Evolutionary conservation across 2,888 invertebrate genomes (phyloP).

Genomic region (Argyresthia goedartella): DNA sequence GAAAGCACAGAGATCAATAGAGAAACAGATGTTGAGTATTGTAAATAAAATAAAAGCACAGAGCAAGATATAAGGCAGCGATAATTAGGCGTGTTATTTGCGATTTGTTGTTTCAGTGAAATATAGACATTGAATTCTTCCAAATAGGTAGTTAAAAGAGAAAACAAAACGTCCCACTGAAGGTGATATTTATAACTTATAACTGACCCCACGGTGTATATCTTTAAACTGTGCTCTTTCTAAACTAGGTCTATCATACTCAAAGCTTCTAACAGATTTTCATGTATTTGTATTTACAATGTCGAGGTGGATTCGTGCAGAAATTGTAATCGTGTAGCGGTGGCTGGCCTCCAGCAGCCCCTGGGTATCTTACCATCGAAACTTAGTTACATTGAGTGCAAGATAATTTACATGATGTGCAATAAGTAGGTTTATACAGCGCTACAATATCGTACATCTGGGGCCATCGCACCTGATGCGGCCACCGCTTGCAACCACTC

Average conservation of each 20-base stretch:
- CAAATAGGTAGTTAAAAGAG: constrained; percentile 11
- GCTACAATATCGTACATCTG: constrained; percentile 46
- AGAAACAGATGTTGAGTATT: constrained; percentile 5
- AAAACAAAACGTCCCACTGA: constrained; percentile 32
- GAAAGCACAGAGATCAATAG: constrained; percentile 31
- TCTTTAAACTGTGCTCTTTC: constrained; percentile 39
- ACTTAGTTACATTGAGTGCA: constrained; percentile 28
- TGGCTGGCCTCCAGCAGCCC: constrained; percentile 65
- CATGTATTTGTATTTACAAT: background rate
- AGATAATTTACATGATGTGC: constrained; percentile 52
- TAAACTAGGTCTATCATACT: constrained; percentile 14
- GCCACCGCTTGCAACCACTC: constrained; percentile 11
- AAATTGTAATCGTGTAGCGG: constrained; percentile 48
- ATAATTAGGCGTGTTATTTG: constrained; percentile 67
- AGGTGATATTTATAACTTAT: constrained; percentile 16
- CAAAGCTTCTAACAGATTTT: constrained; percentile 15
- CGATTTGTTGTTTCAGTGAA: constrained; percentile 46
- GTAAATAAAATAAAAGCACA: constrained; percentile 53
- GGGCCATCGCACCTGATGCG: too few species aligned
- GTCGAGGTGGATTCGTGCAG: constrained; percentile 42
- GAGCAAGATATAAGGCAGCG: constrained; percentile 49
- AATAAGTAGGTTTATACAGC: constrained; percentile 30
- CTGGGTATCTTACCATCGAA: constrained; percentile 35
- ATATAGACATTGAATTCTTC: constrained; percentile 26
- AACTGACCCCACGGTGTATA: constrained; percentile 19